Evolutionary conservation across 1,140 invertebrate species (phyloP), one percentile per base, ranked within the genome.

Genomic region (Conus betulinus): DNA sequence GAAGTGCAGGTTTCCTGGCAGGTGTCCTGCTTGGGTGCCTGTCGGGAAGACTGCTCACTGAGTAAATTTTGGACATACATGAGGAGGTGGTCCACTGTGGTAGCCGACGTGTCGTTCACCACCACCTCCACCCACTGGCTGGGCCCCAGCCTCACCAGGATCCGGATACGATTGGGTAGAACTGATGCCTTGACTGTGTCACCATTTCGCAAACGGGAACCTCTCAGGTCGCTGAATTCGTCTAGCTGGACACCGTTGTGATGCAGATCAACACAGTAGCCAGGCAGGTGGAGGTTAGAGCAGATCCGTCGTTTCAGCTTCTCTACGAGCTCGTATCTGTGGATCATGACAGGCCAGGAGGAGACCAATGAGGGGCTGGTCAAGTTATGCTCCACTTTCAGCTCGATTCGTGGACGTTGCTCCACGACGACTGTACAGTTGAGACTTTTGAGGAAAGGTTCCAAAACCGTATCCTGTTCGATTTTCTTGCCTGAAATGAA

Each of bases 401-500:
- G 82, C 57, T 67, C 20, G 10, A 84, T 84, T 27, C 63, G 53
- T 5, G 20, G 53, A 53, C 57, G 82, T 51, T 84, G 82, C 57
- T 84, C 82, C 23, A 84, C 82, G n/a, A 63, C 82, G 6, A 84
- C 57, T 3, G 57, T 84, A 25, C 82, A 84, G 82, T 60, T 60
- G 23, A 23, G 57, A 27, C 4, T 27, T 63, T 25, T 25, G 52
- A 84, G 57, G 23, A 84, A 67, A 63, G 55, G 23, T 20, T 63
- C 57, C 23, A 84, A 55, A 5, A 10, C 82, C 7, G 55, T 84
- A 55, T 84, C 82, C 23, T 25, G 20, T 67, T 84, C 82, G 20
- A 84, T 84, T 52, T 84, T 84, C 82, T 84, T 84, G 5, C 55
- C 82, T 4, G 53, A 25, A 51, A 84, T 84, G 25, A 84, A 84